Conservation (phyloP, 2,113 vertebrate genomes). For the Colossoma macropomum region DNA sequence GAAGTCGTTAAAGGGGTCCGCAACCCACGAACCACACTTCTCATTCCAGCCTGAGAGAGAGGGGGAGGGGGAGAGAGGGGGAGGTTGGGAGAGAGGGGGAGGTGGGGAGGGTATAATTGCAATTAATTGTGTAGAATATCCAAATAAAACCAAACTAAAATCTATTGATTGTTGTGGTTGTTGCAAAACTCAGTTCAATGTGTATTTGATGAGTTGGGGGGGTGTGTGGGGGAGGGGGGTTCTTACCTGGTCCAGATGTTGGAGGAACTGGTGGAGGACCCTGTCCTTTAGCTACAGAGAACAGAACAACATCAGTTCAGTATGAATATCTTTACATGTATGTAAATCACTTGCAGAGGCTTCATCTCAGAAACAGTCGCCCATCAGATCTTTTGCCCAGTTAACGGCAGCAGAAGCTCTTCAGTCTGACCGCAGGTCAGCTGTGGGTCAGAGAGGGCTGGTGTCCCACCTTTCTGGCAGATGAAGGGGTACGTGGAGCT, state of each 20-base stretch:
- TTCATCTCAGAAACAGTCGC: too few species aligned
- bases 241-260: slow-evolving; percentile 76
- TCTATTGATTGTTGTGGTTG: too few species aligned
- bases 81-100: background rate
- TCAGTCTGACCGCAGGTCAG: background rate
- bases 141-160: too few species aligned
- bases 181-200: too few species aligned
- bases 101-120: background rate
- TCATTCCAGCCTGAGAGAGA: slow-evolving; percentile 74
- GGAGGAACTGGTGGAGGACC: slow-evolving; percentile 75
- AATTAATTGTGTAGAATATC: too few species aligned
- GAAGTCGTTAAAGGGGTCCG: slow-evolving; percentile 77
- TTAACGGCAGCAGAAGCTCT: too few species aligned
- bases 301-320: background rate
- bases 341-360: too few species aligned
- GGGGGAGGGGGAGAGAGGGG: background rate
- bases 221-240: background rate
- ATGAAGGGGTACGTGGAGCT: slow-evolving; percentile 64
- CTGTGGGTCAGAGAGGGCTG: background rate
- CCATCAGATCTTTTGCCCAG: too few species aligned
- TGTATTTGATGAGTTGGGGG: too few species aligned
- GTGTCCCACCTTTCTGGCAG: slow-evolving; percentile 75
- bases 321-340: background rate
- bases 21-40: slow-evolving; percentile 76
- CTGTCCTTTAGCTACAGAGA: slow-evolving; percentile 70